phyloP scores from a whole-genome alignment of 2,888 invertebrate genomes.

The Acrobeloides nanus region DNA sequence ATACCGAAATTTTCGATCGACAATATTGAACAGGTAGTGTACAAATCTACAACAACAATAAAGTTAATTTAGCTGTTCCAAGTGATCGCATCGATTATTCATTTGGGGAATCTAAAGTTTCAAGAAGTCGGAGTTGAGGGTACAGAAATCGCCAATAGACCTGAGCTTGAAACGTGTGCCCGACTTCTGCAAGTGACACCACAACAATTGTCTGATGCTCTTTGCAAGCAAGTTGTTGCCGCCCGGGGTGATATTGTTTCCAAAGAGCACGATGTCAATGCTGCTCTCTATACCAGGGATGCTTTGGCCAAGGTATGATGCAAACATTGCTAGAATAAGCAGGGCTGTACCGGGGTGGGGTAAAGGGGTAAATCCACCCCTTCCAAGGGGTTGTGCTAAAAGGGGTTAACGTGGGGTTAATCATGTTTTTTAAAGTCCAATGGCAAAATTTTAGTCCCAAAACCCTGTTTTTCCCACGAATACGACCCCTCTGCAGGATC shows the following conservation, averaged over 20 bases:
- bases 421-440: too few relatives aligned
- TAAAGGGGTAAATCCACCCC: too few relatives aligned
- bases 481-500: too few relatives aligned
- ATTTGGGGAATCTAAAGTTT: slow-evolving; percentile 64
- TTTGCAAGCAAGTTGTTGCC: slow-evolving; percentile 80
- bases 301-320: slow-evolving; percentile 75
- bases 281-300: slow-evolving; percentile 80
- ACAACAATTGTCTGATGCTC: slow-evolving; percentile 66
- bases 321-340: too few relatives aligned
- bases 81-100: slow-evolving; percentile 78
- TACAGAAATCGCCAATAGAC: slow-evolving; percentile 1
- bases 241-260: slow-evolving; percentile 84
- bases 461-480: too few relatives aligned
- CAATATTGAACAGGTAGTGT: too few relatives aligned
- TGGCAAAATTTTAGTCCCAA: too few relatives aligned
- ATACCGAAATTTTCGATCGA: slow-evolving; percentile 36
- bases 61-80: too few relatives aligned
- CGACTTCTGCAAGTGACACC: slow-evolving; percentile 65
- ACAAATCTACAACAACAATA: too few relatives aligned
- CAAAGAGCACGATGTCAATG: slow-evolving; percentile 76
- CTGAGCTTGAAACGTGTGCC: slow-evolving; percentile 60
- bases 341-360: too few relatives aligned
- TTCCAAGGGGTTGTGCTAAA: too few relatives aligned
- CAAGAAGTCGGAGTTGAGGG: slow-evolving; percentile 14
- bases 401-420: too few relatives aligned